Evolutionary conservation across 2,797 vertebrate species (phyloP).

Genomic region (Percopsis omiscomaycus): DNA sequence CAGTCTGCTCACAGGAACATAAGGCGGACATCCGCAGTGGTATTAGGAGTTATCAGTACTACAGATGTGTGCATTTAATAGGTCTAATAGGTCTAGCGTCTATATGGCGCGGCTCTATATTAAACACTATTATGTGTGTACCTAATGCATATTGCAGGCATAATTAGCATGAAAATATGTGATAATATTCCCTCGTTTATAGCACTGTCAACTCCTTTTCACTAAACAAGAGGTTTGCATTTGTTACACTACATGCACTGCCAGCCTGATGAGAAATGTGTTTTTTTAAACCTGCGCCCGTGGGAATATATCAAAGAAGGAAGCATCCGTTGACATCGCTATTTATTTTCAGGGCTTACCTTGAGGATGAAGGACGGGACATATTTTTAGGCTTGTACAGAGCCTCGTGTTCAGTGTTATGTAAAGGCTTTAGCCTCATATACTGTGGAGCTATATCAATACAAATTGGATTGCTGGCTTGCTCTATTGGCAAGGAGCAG

Average conservation of each 20-base stretch:
- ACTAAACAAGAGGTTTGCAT: not conserved
- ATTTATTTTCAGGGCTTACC: constrained; percentile 38
- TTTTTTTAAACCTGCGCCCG: constrained; percentile 23
- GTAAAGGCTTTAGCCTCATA: constrained; percentile 41
- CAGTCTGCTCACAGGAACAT: constrained; percentile 61
- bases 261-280: not conserved
- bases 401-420: constrained; percentile 36
- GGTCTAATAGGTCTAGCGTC: no score
- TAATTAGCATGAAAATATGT: not conserved
- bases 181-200: not conserved
- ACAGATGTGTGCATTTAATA: not conserved
- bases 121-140: not conserved
- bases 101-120: no score
- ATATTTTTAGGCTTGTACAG: constrained; percentile 50
- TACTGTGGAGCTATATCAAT: constrained; percentile 33
- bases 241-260: not conserved
- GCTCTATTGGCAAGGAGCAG: constrained; percentile 17
- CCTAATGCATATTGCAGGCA: not conserved
- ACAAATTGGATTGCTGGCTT: constrained; percentile 48
- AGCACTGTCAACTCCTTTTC: not conserved
- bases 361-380: constrained; percentile 16
- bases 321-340: constrained; percentile 30
- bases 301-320: constrained; percentile 21
- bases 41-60: constrained; percentile 1
- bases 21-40: constrained; percentile 20